Base-by-base conservation (phyloP, 2,113 vertebrate species). In the Onychorhynchus coronatus region DNA sequence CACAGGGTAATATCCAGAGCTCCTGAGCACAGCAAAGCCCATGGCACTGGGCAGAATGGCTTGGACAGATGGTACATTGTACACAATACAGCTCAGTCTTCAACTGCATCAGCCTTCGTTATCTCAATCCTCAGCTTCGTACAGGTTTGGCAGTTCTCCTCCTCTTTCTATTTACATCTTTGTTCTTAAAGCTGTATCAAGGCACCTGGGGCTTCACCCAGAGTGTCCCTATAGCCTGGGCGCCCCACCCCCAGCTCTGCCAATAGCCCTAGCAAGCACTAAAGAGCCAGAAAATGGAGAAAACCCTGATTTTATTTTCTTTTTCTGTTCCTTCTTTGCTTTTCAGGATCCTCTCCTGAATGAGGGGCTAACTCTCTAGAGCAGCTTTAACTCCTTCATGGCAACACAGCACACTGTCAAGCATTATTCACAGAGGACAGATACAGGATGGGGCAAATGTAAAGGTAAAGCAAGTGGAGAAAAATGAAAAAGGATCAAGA, bases 291-390 rank as follows among this genome's bases (percentile, higher is more conserved):
- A 33, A 16, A 91, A 88, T 19, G 13, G 59, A 91, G 79, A 71
- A 90, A 88, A 49, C 8, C 7, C 31, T 25, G 11, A 50, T 61
- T 73, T 84, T 50, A 4, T 47, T 5, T 13, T 31, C 25, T 8
- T 22, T 22, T 9, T 8, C 5, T 0, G 0, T 4, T 15, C 6
- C 7, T 37, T 3, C 28, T 39, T 59, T 71, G 20, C 6, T 30
- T 74, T 77, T 67, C 52, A 73, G 53, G 8, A 75, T 61, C 30
- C 50, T 85, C 25, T 91, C 35, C 53, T 75, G 77, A 35, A 77
- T 66, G 59, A 59, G 35, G 39, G 52, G 56, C 42, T 79, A 85
- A 82, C 59, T 41, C 91, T 82, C 75, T 93, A 33, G 35, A 82
- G 75, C 80, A 86, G 50, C 63, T 93, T 78, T 76, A 49, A 77